Conservation (phyloP, 2,888 invertebrate genomes). For the Mystacides longicornis region DNA sequence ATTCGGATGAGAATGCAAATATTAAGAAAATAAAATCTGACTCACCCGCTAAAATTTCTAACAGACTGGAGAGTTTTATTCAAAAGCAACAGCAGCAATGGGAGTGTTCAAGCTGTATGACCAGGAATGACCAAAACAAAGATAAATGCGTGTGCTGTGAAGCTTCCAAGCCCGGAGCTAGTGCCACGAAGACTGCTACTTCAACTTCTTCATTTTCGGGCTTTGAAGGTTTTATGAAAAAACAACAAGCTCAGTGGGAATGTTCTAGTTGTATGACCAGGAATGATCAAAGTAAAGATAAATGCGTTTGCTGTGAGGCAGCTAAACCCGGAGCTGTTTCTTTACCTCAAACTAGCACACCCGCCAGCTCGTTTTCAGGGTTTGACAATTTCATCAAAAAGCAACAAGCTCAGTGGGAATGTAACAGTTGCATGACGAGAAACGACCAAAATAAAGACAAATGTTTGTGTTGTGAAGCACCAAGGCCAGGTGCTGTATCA, state of each 20-base stretch:
- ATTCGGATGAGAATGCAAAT: constrained; percentile 5
- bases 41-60: background rate
- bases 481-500: constrained; percentile 33
- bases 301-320: constrained; percentile 50
- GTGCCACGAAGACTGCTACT: background rate
- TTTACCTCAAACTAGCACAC: constrained; percentile 5
- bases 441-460: constrained; percentile 42
- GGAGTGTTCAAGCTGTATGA: constrained; percentile 59
- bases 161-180: constrained; percentile 34
- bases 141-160: constrained; percentile 50
- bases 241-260: constrained; percentile 47
- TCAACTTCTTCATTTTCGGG: constrained; percentile 32
- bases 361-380: constrained; percentile 14
- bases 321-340: constrained; percentile 34
- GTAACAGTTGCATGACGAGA: constrained; percentile 54
- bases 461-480: constrained; percentile 50
- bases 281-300: constrained; percentile 40
- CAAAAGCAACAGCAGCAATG: constrained; percentile 37
- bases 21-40: constrained; percentile 12
- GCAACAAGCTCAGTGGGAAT: constrained; percentile 50
- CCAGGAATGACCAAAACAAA: constrained; percentile 46
- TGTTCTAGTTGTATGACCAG: constrained; percentile 56
- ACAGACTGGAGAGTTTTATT: constrained; percentile 24
- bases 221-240: constrained; percentile 23
- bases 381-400: constrained; percentile 24